These are phyloP conservation scores for Drosophila stalkeri DNA, from an alignment of 2,888 invertebrate species.

Conservation along the genomic window DNA sequence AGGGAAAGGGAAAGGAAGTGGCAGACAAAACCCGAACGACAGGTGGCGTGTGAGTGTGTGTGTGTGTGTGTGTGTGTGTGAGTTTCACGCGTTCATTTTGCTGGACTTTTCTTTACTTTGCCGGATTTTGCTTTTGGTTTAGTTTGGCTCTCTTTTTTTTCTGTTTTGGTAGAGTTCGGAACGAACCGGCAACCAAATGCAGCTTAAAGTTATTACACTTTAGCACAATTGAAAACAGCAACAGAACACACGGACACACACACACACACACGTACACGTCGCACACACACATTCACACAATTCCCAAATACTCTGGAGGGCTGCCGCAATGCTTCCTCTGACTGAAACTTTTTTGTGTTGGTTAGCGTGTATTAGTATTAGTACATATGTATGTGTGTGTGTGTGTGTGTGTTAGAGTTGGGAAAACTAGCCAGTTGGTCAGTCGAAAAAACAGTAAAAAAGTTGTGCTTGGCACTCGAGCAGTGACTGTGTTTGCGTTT, in stretches of 20 bases:
- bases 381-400: slow-evolving; percentile 20
- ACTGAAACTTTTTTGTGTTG: slow-evolving; percentile 25
- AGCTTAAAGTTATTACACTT: slow-evolving; percentile 60
- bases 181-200: slow-evolving; percentile 4
- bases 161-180: slow-evolving; percentile 36
- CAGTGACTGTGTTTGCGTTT: slow-evolving; percentile 60
- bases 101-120: slow-evolving; percentile 54
- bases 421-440: slow-evolving; percentile 31
- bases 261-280: slow-evolving; percentile 1
- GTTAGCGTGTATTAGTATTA: slow-evolving; percentile 14
- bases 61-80: slow-evolving; percentile 14
- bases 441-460: slow-evolving; percentile 30
- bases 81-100: slow-evolving; percentile 28
- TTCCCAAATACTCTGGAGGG: slow-evolving; percentile 35
- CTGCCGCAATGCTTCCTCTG: slow-evolving; percentile 21
- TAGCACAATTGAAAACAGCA: slow-evolving; percentile 52
- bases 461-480: slow-evolving; percentile 34
- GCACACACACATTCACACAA: slow-evolving; percentile 6
- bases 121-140: slow-evolving; percentile 49
- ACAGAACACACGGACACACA: slow-evolving; percentile 32
- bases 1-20: neutral
- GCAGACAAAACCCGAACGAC: slow-evolving; percentile 24
- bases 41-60: slow-evolving; percentile 47
- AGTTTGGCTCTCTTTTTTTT: slow-evolving; percentile 31
- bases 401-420: slow-evolving; percentile 17